A percentile compares a stretch with the other conserved stretches of the same genome.
Conservation (phyloP, 2,797 vertebrate species). For the Parauchenoglanis punctatus region DNA sequence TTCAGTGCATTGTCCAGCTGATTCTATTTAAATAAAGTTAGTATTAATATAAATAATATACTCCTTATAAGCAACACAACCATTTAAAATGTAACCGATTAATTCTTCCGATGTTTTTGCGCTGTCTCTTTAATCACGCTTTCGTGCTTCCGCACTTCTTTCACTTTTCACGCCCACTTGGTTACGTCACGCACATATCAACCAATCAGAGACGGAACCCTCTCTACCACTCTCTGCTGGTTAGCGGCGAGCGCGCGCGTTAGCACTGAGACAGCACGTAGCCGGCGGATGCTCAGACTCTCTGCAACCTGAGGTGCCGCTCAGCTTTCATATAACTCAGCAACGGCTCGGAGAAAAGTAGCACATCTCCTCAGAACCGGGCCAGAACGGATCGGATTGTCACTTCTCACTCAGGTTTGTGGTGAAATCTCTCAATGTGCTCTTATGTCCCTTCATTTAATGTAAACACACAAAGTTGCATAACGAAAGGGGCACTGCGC, state of each 20-base stretch:
- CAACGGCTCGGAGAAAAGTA: background rate
- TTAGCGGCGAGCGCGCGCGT: background rate
- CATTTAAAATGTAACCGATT: background rate
- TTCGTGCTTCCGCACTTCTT: background rate
- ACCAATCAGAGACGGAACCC: background rate
- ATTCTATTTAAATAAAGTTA: background rate
- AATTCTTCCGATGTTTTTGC: background rate
- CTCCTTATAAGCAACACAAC: background rate
- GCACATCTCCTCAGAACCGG: background rate
- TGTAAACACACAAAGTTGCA: conserved; percentile 62
- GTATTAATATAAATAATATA: background rate
- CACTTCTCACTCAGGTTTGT: conserved; percentile 62
- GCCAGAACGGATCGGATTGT: background rate
- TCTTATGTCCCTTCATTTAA: background rate
- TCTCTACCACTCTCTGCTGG: background rate
- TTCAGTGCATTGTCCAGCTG: background rate
- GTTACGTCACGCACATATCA: background rate
- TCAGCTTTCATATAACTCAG: background rate
- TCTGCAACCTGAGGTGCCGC: background rate
- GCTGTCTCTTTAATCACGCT: background rate
- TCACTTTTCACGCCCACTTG: background rate
- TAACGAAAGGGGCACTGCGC: conserved; percentile 66
- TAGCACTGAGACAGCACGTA: background rate
- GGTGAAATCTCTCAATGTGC: background rate
- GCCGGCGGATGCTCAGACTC: background rate